Conservation (phyloP, 2,113 vertebrate species). For the Macheiramphus alcinus region DNA sequence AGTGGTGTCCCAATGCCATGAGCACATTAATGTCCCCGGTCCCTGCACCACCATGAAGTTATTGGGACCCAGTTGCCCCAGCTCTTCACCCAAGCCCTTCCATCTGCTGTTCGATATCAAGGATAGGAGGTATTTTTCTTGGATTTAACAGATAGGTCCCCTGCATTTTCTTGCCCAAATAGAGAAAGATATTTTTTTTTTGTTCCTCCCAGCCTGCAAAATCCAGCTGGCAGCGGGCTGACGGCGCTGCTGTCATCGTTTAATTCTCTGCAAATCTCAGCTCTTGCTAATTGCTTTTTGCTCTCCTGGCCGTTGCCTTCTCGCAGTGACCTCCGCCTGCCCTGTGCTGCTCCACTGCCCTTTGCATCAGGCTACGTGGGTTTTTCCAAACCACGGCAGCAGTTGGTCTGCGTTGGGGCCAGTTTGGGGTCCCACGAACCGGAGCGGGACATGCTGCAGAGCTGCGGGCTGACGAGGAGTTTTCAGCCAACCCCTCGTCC, state of each 20-base stretch:
- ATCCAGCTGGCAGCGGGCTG: background rate
- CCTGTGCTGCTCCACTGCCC: background rate
- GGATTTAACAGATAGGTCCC: background rate
- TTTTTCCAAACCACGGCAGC: background rate
- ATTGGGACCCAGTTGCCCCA: background rate
- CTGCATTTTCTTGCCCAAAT: background rate
- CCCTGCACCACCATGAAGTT: background rate
- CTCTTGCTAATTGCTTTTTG: background rate
- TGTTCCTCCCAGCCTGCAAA: background rate
- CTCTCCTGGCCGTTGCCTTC: background rate
- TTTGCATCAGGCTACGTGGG: background rate
- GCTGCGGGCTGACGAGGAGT: rapidly evolving
- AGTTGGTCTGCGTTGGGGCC: background rate
- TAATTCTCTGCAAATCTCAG: background rate
- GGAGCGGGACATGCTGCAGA: rapidly evolving
- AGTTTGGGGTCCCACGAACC: background rate
- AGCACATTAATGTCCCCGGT: background rate
- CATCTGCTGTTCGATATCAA: background rate
- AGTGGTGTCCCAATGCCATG: background rate
- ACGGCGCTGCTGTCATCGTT: background rate
- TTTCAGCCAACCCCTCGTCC: background rate
- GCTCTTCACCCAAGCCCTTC: background rate
- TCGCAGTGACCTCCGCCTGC: background rate
- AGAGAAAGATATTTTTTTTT: background rate
- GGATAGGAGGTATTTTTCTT: background rate